Evolutionary conservation across 2,888 invertebrate species (phyloP), one percentile per base, ranked within the genome.

Genomic region (Carpatolechia fugitivella): DNA sequence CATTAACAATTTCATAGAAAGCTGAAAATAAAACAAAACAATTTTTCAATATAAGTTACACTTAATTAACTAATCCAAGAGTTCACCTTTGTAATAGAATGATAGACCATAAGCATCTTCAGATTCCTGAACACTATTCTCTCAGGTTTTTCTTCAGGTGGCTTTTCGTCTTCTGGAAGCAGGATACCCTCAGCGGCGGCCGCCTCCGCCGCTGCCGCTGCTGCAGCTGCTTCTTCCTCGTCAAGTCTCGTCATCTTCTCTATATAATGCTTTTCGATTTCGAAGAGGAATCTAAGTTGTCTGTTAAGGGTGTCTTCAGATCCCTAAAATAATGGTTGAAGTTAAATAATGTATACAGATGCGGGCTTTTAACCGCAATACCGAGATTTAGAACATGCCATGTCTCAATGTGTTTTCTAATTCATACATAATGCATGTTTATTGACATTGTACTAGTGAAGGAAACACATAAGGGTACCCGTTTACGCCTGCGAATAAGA

Each of bases 241-340:
- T 78, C 77, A 16, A 63, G 58, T 36, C 66, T 69, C 2, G 65
- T 65, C 69, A 71, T 80, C 49, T 72, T 58, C 38, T 72, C 66
- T 18, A 78, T 76, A 80, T 80, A 85, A 33, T 78, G 67, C 10
- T 60, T 53, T 66, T 89, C 90, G 1, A 66, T 64, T 57, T 70
- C 61, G 30, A 85, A 78, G 18, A 91, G 61, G 60, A 86, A 83
- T 54, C 85, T 72, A 40, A 91, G 56, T 60, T 90, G 86, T 54
- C 85, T 78, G 55, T 85, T 76, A 11, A 91, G 64, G 36, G 87
- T 85, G 60, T 91, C 90, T 74, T 91, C 91, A 20, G 91, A 90
- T 7, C 91, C 90, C 91, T 91, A 56, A n/a, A 13, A 18, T 3
- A n/a, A n/a, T n/a, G n/a, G n/a, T n/a, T n/a, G n/a, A n/a, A n/a